Conservation (phyloP, 2,888 invertebrate genomes). For the Zygaena filipendulae region DNA sequence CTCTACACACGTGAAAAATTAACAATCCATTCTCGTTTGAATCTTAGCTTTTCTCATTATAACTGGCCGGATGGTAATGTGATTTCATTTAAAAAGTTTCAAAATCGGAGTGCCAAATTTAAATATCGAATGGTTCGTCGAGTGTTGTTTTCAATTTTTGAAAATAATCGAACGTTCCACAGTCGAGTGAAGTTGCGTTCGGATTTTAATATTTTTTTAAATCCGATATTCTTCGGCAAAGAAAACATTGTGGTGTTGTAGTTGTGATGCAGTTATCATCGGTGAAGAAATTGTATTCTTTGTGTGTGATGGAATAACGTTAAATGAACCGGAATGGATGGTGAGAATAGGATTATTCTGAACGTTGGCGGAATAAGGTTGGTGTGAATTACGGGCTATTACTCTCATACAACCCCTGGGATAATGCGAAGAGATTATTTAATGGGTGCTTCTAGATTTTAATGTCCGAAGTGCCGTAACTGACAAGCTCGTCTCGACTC, state of each 20-base stretch:
- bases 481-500: too few relatives aligned
- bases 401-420: too few relatives aligned
- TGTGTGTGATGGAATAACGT: conserved; percentile 22
- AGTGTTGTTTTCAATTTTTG: conserved; percentile 8
- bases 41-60: too few relatives aligned
- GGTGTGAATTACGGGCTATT: too few relatives aligned
- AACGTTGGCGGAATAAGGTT: conserved; percentile 93
- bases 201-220: conserved; percentile 17
- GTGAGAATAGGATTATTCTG: conserved; percentile 92
- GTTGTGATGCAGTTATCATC: conserved; percentile 16
- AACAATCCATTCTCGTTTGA: neutral
- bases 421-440: too few relatives aligned
- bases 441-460: too few relatives aligned
- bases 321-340: conserved; percentile 74
- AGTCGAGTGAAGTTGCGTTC: conserved; percentile 21
- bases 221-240: neutral
- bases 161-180: neutral
- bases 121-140: conserved; percentile 4
- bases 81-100: too few relatives aligned
- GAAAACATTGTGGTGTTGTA: too few relatives aligned
- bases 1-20: conserved; percentile 7
- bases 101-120: conserved; percentile 16
- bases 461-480: too few relatives aligned
- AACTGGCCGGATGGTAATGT: too few relatives aligned
- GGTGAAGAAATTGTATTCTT: too few relatives aligned